Percentiles rank a stretch among this genome's conserved stretches.
These are phyloP conservation scores for Discoglossus pictus DNA, from an alignment of 2,797 vertebrate genomes.

Conservation along the genomic window DNA sequence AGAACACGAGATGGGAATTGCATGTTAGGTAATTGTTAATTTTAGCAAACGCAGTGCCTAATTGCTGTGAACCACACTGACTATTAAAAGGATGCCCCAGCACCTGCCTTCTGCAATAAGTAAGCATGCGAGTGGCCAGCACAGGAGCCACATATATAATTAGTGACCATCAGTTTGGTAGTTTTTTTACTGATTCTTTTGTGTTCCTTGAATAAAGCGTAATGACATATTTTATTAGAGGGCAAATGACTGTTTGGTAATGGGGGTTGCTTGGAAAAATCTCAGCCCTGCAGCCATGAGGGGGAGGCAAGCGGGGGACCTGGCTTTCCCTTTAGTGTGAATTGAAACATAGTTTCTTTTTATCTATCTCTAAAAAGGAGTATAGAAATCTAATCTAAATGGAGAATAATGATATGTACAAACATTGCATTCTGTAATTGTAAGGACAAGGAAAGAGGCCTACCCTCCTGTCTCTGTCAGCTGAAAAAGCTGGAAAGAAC, in stretches of 20 bases:
- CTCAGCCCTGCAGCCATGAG: slow-evolving; percentile 87
- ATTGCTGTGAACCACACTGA: slow-evolving; percentile 96
- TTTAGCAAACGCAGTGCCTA: slow-evolving; percentile 96
- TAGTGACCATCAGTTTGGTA: slow-evolving; percentile 97
- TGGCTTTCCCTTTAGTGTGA: slow-evolving; percentile 83
- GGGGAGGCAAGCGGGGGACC: slow-evolving; percentile 80
- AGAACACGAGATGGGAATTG: slow-evolving; percentile 91
- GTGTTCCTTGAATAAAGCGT: slow-evolving; percentile 98
- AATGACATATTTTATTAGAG: slow-evolving; percentile 99
- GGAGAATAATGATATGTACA: slow-evolving; percentile 83
- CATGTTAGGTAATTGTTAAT: slow-evolving; percentile 99
- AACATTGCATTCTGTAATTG: slow-evolving; percentile 81
- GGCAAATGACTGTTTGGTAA: slow-evolving; percentile 96
- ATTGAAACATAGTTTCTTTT: slow-evolving; percentile 81
- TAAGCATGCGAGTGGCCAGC: slow-evolving; percentile 83
- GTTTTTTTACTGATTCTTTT: slow-evolving; percentile 99
- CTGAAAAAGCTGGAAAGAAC: slow-evolving; percentile 2
- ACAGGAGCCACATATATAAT: slow-evolving; percentile 99
- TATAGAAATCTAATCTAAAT: slow-evolving; percentile 83
- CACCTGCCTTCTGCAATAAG: slow-evolving; percentile 96
- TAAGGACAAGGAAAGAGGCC: slow-evolving; percentile 3
- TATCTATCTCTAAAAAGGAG: slow-evolving; percentile 77
- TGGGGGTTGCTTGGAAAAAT: slow-evolving; percentile 81
- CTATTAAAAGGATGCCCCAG: slow-evolving; percentile 99
- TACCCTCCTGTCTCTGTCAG: not conserved